These are phyloP conservation scores for Verasper variegatus DNA, from an alignment of 2,113 vertebrate species.

Conservation along the genomic window DNA sequence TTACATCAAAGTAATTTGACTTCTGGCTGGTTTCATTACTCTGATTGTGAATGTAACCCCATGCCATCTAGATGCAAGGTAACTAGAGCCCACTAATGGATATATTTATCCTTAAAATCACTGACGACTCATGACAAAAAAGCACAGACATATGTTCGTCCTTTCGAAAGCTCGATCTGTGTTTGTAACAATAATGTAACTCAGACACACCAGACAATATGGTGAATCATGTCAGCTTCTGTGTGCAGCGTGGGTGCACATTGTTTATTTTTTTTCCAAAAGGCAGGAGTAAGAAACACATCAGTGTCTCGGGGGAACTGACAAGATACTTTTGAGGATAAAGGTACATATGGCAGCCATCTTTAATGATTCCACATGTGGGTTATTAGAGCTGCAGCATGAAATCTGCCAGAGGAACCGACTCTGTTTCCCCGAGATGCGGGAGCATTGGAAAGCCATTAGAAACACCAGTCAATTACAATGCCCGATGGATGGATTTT, in stretches of 20 bases:
- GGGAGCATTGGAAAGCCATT: conserved; percentile 78
- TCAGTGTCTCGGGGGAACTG: conserved; percentile 33
- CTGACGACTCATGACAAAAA: not conserved
- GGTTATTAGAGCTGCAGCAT: conserved; percentile 59
- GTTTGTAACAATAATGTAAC: too few species aligned
- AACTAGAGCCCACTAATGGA: not conserved
- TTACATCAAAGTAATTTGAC: conserved; percentile 3
- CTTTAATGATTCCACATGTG: conserved; percentile 62
- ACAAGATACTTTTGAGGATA: conserved; percentile 51
- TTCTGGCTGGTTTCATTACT: conserved; percentile 5
- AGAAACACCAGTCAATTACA: conserved; percentile 79
- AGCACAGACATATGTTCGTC: too few species aligned
- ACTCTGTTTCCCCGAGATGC: conserved; percentile 45
- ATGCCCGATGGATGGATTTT: conserved; percentile 79
- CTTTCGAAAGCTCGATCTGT: too few species aligned
- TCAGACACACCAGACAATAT: not conserved
- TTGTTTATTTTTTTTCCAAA: conserved; percentile 16
- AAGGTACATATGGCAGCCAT: conserved; percentile 35
- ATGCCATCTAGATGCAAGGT: conserved; percentile 6
- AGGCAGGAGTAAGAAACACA: conserved; percentile 17
- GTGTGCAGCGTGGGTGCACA: not conserved
- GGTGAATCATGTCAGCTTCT: not conserved
- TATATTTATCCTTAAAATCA: not conserved
- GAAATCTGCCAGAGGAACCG: conserved; percentile 66
- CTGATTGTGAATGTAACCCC: not conserved